Percentiles rank a stretch among this genome's conserved stretches.
These are phyloP conservation scores for Allolobophora icterica DNA, from an alignment of 2,888 invertebrate species.

Conservation along the genomic window DNA sequence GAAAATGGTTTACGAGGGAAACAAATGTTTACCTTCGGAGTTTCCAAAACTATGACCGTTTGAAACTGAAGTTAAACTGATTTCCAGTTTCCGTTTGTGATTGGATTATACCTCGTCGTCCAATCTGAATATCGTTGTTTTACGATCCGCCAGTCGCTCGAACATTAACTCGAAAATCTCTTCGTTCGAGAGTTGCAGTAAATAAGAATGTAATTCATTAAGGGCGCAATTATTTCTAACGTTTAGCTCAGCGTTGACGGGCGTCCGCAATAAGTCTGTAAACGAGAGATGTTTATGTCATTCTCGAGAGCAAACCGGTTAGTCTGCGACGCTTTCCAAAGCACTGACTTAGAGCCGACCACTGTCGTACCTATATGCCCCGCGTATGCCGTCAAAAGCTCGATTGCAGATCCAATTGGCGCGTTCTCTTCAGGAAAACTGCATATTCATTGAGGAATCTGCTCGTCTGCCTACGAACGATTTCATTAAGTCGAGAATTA, in stretches of 20 bases:
- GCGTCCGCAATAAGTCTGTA: background rate
- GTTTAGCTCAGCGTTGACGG: background rate
- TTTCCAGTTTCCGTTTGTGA: background rate
- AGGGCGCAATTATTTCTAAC: background rate
- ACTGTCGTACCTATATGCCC: too few species aligned
- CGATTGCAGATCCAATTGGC: background rate
- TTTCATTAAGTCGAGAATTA: slow-evolving; percentile 19
- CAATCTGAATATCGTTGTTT: background rate
- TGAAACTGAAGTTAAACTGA: background rate
- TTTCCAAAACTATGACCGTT: background rate
- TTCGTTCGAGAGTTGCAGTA: background rate
- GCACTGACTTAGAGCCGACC: background rate
- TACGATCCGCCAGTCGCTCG: background rate
- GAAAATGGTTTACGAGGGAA: background rate
- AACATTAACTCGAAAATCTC: background rate
- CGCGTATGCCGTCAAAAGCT: background rate
- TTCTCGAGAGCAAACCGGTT: background rate
- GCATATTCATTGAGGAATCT: background rate
- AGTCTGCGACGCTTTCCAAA: background rate
- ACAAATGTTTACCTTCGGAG: background rate
- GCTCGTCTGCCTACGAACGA: background rate
- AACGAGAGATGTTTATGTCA: background rate
- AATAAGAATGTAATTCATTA: background rate
- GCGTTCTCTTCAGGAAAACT: background rate
- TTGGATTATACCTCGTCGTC: background rate